A percentile compares a stretch with the other conserved stretches of the same genome.
phyloP scores from a whole-genome alignment of 2,888 invertebrate species.

The Phrixothrix hirtus region DNA sequence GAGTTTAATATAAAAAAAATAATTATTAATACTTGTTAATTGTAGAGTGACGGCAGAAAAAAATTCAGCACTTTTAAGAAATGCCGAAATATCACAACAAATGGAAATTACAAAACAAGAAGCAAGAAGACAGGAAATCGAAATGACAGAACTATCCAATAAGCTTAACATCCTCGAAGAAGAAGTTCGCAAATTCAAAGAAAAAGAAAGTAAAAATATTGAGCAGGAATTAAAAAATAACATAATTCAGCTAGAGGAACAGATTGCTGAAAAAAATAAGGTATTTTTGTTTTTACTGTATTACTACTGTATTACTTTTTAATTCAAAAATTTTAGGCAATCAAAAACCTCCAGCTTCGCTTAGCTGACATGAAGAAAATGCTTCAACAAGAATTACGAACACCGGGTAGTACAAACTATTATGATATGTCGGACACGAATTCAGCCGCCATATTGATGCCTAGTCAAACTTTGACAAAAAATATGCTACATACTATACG shows the following conservation, averaged over 20 bases:
- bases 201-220: conserved; percentile 52
- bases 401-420: conserved; percentile 54
- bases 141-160: conserved; percentile 64
- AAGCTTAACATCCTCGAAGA: conserved; percentile 63
- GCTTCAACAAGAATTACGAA: conserved; percentile 79
- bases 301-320: too few relatives aligned
- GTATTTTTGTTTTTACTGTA: conserved; percentile 36
- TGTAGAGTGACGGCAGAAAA: conserved; percentile 73
- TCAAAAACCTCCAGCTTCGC: conserved; percentile 85
- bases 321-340: conserved; percentile 73
- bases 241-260: conserved; percentile 63
- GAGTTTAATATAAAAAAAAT: neutral
- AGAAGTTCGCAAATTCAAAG: conserved; percentile 50
- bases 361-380: conserved; percentile 90
- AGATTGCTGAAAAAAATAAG: conserved; percentile 67
- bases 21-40: neutral
- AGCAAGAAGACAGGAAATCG: conserved; percentile 69
- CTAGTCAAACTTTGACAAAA: conserved; percentile 60
- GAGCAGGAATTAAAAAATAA: conserved; percentile 59
- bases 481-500: conserved; percentile 51
- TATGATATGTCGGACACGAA: conserved; percentile 59
- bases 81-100: conserved; percentile 81
- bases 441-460: conserved; percentile 66
- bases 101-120: conserved; percentile 76
- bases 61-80: conserved; percentile 73